Conservation (phyloP, 2,888 invertebrate species). For the Tigriopus californicus region DNA sequence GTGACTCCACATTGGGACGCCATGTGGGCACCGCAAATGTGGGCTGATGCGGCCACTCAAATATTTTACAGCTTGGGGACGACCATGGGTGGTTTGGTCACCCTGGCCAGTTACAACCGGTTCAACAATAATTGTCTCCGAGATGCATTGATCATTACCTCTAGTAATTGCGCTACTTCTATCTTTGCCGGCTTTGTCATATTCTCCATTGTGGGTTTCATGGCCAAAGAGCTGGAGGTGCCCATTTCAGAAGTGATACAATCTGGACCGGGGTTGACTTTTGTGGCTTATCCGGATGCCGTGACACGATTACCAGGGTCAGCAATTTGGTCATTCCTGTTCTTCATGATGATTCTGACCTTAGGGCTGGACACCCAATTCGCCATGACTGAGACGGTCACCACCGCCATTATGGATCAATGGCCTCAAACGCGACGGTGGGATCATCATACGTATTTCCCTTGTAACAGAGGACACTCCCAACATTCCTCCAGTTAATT, state of each 20-base stretch:
- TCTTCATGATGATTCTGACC: slow-evolving; percentile 57
- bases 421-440: slow-evolving; percentile 25
- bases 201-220: slow-evolving; percentile 59
- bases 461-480: neutral
- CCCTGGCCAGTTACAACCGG: slow-evolving; percentile 56
- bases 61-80: slow-evolving; percentile 71
- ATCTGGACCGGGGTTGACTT: slow-evolving; percentile 45
- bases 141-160: slow-evolving; percentile 11
- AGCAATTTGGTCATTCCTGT: slow-evolving; percentile 59
- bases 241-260: slow-evolving; percentile 19
- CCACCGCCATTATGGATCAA: slow-evolving; percentile 34
- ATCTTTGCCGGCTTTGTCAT: slow-evolving; percentile 62
- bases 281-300: slow-evolving; percentile 65
- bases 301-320: slow-evolving; percentile 56
- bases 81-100: slow-evolving; percentile 69
- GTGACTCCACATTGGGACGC: slow-evolving; percentile 55
- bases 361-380: slow-evolving; percentile 48
- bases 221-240: slow-evolving; percentile 53
- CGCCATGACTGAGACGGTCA: slow-evolving; percentile 35
- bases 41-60: slow-evolving; percentile 67
- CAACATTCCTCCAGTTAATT: neutral
- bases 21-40: slow-evolving; percentile 39
- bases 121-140: slow-evolving; percentile 20
- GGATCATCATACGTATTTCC: neutral
- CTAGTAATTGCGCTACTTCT: slow-evolving; percentile 52